Evolutionary conservation across 2,113 vertebrate genomes (phyloP).

Genomic region (Hemicordylus capensis): DNA sequence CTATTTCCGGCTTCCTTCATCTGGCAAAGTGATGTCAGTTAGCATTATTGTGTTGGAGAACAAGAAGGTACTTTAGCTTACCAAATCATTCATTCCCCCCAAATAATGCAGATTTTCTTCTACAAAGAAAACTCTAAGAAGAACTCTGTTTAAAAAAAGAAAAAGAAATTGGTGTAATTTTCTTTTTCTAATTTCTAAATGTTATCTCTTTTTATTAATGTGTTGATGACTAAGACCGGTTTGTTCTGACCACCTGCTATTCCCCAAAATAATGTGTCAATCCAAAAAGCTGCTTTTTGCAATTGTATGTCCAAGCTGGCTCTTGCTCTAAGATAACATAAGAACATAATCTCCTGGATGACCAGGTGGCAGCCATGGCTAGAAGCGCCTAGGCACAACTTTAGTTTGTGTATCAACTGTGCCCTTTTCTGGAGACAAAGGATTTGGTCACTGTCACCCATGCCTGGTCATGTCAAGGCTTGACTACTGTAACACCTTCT

Average conservation of each 20-base stretch:
- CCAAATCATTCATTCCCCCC: neutral
- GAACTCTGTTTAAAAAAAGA: neutral
- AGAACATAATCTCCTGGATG: too few species aligned
- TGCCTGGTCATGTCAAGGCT: too few species aligned
- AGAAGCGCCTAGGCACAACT: too few species aligned
- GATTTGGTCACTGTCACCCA: too few species aligned
- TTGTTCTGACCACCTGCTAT: neutral
- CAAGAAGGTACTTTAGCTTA: slow-evolving; percentile 7
- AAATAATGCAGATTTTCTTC: neutral
- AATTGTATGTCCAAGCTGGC: neutral
- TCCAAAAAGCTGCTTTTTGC: neutral
- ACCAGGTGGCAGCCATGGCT: too few species aligned
- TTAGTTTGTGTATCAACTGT: too few species aligned
- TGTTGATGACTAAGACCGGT: neutral
- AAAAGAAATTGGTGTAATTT: neutral
- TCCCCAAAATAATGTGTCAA: neutral
- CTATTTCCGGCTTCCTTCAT: neutral
- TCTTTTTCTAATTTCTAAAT: neutral
- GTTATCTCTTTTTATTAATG: too few species aligned
- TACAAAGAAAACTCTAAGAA: neutral
- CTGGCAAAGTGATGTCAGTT: neutral
- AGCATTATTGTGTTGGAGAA: neutral
- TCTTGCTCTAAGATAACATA: neutral
- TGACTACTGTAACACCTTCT: too few species aligned
- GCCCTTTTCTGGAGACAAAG: too few species aligned